Base-by-base conservation (phyloP, 2,113 vertebrate genomes). In the Phyllostomus hastatus region DNA sequence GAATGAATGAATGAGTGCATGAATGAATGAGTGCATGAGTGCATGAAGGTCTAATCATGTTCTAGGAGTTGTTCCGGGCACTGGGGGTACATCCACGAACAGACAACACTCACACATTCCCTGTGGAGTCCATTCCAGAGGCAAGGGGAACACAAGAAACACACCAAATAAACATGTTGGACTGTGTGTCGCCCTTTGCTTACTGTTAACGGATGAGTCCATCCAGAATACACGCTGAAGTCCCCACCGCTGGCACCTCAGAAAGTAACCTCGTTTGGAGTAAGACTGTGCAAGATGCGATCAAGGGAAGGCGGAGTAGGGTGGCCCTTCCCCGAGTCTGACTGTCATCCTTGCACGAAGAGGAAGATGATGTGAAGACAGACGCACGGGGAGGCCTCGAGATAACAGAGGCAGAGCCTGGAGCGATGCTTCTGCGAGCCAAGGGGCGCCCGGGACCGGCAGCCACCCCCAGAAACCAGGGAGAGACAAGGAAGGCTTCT, bases 401-500 rank as follows among this genome's bases (percentile, higher is more conserved):
- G 19, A 4, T 0, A 1, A 22, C 48, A 41, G 88, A 64, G 38
- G 75, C 83, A 11, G 48, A 82, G 76, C 33, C 10, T 4, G 20
- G 33, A 6, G 1, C 0, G 33, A 28, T 6, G 46, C 35, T 10
- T 38, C 48, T 12, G 24, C 12, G 17, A 46, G 22, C 31, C 12
- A 19, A 17, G 57, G 38, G 43, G 20, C 6, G 1, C 41, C 22
- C 7, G 4, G 16, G 38, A 8, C 11, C 48, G 7, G 43, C 1
- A 0, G 59, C 50, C 38, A 3, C 66, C 31, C 24, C 20, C 33
- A n/a, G 67, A 69, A 59, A 1, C 76, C 1, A 80, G 72, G 38
- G 38, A 73, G 10, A 64, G 59, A 52, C 0, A 0, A 11, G 10
- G 1, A 20, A 24, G 50, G 35, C 4, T 7, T 46, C 26, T 14